phyloP scores from a whole-genome alignment of 2,797 vertebrate species.

The Cetoscarus ocellatus region DNA sequence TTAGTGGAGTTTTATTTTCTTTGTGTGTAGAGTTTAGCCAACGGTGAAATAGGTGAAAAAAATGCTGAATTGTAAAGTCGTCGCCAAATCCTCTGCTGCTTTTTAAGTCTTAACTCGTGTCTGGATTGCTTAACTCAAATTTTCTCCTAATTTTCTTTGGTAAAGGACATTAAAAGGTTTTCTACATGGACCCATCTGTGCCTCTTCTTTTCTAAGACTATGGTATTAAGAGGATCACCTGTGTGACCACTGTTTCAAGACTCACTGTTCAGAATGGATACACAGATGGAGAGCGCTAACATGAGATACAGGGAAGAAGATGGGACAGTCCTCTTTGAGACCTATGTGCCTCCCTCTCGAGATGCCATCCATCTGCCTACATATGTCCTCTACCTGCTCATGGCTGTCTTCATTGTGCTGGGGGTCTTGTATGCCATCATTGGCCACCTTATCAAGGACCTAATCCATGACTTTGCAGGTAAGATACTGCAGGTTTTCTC shows the following conservation, averaged over 20 bases:
- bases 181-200: neutral
- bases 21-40: neutral
- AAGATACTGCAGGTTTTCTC: constrained; percentile 23
- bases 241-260: constrained; percentile 22
- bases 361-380: constrained; percentile 89
- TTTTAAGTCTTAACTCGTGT: constrained; percentile 1
- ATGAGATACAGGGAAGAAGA: constrained; percentile 64
- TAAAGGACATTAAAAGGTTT: neutral
- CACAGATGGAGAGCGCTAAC: constrained; percentile 14
- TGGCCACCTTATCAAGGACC: constrained; percentile 94
- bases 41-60: neutral
- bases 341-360: constrained; percentile 88
- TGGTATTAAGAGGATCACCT: constrained; percentile 38
- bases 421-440: constrained; percentile 92
- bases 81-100: constrained; percentile 8
- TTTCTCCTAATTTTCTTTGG: neutral
- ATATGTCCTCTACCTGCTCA: constrained; percentile 87
- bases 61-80: constrained; percentile 6
- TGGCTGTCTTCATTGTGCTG: constrained; percentile 85
- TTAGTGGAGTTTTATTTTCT: neutral
- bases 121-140: neutral
- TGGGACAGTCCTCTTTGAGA: constrained; percentile 82
- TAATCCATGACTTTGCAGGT: constrained; percentile 92
- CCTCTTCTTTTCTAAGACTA: constrained; percentile 9
- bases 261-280: constrained; percentile 43